phyloP scores from a whole-genome alignment of 92 coral and sea anemone species.

The Isaurus tuberculatus region DNA sequence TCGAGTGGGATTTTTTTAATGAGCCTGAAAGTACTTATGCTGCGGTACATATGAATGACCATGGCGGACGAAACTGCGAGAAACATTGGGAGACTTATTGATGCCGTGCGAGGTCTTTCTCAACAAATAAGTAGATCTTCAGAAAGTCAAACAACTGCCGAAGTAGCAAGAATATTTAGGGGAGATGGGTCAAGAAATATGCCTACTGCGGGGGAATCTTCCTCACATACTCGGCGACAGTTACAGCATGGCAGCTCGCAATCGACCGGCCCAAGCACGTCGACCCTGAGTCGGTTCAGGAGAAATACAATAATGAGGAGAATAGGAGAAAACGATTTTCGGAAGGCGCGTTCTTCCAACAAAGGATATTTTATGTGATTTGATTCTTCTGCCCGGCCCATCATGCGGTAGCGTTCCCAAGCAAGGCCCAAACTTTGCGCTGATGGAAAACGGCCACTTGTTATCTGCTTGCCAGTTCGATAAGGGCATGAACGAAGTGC shows the following conservation, averaged over 20 bases:
- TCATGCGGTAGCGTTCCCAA: conserved; percentile 38
- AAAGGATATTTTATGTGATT: conserved; percentile 53
- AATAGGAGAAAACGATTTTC: conserved; percentile 15
- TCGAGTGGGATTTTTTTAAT: conserved; percentile 10
- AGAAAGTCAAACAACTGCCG: conserved; percentile 33
- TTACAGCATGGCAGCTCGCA: neutral
- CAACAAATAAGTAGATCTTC: conserved; percentile 28
- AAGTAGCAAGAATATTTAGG: conserved; percentile 3
- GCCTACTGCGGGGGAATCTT: conserved; percentile 30
- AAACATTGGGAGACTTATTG: conserved; percentile 21
- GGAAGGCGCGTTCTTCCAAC: conserved; percentile 2
- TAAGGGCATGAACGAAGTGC: conserved; percentile 51
- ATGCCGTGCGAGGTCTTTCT: conserved; percentile 35
- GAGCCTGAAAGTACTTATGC: conserved; percentile 31
- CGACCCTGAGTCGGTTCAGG: conserved; percentile 8
- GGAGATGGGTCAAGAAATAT: conserved; percentile 19
- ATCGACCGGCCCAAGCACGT: conserved; percentile 8
- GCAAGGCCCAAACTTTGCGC: conserved; percentile 42
- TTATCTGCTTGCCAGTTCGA: conserved; percentile 54
- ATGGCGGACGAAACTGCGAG: conserved; percentile 26
- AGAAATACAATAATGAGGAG: conserved; percentile 31
- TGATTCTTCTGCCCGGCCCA: conserved; percentile 51
- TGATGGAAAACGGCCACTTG: conserved; percentile 63
- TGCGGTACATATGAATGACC: conserved; percentile 11
- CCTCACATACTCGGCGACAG: conserved; percentile 7